Evolutionary conservation across 2,113 vertebrate species (phyloP).

Genomic region (human): DNA sequence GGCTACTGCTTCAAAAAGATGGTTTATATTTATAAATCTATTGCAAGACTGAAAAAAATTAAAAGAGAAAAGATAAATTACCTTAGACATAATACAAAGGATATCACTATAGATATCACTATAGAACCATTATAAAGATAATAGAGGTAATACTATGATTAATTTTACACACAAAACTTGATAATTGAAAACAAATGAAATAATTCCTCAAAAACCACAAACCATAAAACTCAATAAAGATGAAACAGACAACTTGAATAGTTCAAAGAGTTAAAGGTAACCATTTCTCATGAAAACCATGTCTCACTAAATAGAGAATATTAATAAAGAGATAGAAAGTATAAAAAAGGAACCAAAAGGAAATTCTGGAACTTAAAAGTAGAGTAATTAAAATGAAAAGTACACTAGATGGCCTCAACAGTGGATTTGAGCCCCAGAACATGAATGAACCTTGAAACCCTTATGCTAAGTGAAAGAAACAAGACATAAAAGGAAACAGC

Average conservation of each 20-base stretch:
- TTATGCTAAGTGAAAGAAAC: conserved; percentile 4
- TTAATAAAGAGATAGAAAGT: neutral
- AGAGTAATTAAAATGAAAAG: neutral
- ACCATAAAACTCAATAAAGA: neutral
- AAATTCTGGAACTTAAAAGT: neutral
- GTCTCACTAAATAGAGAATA: neutral
- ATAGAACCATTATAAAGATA: neutral
- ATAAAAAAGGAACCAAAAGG: neutral
- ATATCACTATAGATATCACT: neutral
- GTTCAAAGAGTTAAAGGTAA: neutral
- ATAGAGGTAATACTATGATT: neutral
- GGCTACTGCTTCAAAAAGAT: neutral
- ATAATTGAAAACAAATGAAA: neutral
- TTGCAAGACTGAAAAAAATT: neutral
- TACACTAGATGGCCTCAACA: neutral
- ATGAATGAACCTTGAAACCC: neutral
- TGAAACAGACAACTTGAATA: neutral
- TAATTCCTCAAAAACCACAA: neutral
- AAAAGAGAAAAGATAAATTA: neutral
- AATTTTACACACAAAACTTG: neutral
- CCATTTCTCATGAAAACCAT: neutral
- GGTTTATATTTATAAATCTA: neutral
- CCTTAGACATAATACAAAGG: neutral
- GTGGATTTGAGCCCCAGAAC: neutral
- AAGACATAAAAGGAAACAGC: neutral